These are phyloP conservation scores for Caenorhabditis afra DNA, from an alignment of 2,888 invertebrate genomes.

Conservation along the genomic window DNA sequence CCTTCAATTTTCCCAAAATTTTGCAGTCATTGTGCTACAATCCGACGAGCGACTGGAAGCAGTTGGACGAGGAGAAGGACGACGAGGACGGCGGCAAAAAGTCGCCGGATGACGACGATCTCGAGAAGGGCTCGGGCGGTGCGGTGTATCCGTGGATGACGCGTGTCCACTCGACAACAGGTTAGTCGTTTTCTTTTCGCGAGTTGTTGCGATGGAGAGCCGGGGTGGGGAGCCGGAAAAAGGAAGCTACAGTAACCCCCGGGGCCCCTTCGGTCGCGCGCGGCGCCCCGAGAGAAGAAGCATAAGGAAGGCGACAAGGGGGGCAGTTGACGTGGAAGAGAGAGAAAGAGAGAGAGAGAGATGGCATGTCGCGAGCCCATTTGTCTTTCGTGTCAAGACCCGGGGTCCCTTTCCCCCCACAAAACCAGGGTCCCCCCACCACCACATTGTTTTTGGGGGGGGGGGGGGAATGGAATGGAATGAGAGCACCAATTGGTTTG, in stretches of 20 bases:
- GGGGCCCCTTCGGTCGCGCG: too few species aligned
- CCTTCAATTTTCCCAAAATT: background rate
- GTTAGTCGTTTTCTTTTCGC: too few species aligned
- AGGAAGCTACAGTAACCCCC: slow-evolving; percentile 40
- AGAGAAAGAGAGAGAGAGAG: slow-evolving; percentile 11
- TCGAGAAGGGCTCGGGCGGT: slow-evolving; percentile 64
- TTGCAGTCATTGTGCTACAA: slow-evolving; percentile 65
- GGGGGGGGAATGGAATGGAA: background rate
- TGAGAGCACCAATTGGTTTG: background rate
- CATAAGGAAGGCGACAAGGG: slow-evolving; percentile 26
- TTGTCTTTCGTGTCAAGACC: slow-evolving; percentile 66
- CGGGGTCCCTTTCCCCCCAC: too few species aligned
- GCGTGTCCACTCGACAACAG: slow-evolving; percentile 77
- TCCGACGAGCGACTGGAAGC: slow-evolving; percentile 62
- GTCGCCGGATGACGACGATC: slow-evolving; percentile 51
- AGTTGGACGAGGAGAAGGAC: slow-evolving; percentile 65
- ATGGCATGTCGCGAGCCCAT: slow-evolving; percentile 65
- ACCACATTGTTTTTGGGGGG: slow-evolving; percentile 13
- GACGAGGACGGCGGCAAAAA: slow-evolving; percentile 64
- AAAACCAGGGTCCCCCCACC: background rate
- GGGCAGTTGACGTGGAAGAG: slow-evolving; percentile 30
- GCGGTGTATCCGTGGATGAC: slow-evolving; percentile 81
- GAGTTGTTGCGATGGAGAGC: too few species aligned
- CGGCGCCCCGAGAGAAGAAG: slow-evolving; percentile 15
- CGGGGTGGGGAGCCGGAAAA: background rate